Conservation (phyloP, 2,797 vertebrate genomes). For the Gymnoscopelus microlampas region DNA sequence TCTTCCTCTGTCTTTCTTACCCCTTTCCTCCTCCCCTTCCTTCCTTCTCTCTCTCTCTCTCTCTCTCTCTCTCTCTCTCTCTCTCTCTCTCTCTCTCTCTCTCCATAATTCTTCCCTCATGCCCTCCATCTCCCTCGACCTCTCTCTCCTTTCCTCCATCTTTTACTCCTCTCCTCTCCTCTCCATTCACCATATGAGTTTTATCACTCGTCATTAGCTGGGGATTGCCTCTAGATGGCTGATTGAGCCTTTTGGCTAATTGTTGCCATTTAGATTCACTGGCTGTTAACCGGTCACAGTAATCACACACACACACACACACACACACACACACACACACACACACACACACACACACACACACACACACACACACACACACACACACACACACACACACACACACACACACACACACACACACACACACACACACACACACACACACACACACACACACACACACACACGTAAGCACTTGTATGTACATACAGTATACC, state of each 20-base stretch:
- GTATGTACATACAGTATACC: neutral
- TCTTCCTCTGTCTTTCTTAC: too few species aligned
- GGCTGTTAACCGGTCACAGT: constrained; percentile 78
- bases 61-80: constrained; percentile 8
- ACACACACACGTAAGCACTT: neutral
- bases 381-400: constrained; percentile 25
- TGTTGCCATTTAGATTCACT: constrained; percentile 85
- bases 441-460: constrained; percentile 36
- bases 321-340: constrained; percentile 36
- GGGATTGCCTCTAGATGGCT: constrained; percentile 82
- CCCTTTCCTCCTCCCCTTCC: too few species aligned
- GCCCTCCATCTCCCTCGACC: constrained; percentile 21
- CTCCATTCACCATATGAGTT: constrained; percentile 45
- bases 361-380: constrained; percentile 49
- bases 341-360: constrained; percentile 48
- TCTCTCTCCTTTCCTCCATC: constrained; percentile 12
- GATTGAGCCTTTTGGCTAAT: constrained; percentile 82
- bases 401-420: constrained; percentile 9
- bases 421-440: constrained; percentile 31
- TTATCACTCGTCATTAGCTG: constrained; percentile 82
- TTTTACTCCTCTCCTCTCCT: constrained; percentile 9
- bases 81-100: constrained; percentile 13
- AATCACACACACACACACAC: constrained; percentile 56
- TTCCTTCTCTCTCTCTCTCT: constrained; percentile 31
- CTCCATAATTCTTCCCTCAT: neutral